These are phyloP conservation scores for Saccopteryx leptura DNA, from an alignment of 2,113 vertebrate species.

Conservation along the genomic window DNA sequence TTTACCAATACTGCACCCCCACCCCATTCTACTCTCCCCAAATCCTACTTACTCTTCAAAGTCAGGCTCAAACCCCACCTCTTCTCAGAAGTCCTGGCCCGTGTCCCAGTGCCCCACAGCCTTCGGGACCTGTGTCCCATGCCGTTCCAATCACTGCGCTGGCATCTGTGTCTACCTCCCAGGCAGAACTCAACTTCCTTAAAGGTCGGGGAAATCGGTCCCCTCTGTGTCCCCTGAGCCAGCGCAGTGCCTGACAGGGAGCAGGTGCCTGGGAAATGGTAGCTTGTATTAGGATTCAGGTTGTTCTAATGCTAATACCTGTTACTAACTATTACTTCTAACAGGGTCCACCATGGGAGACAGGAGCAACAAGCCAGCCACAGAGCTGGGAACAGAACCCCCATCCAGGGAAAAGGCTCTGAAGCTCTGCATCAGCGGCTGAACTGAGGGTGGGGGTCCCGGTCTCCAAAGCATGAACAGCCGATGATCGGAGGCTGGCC, in stretches of 20 bases:
- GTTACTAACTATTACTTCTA: neutral
- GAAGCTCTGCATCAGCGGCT: neutral
- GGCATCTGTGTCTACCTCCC: neutral
- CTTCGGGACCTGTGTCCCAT: neutral
- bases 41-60: neutral
- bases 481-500: neutral
- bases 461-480: neutral
- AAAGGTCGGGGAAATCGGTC: neutral
- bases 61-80: too few species aligned
- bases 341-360: neutral
- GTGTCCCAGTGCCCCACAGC: fast-evolving
- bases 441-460: neutral
- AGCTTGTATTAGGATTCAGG: neutral
- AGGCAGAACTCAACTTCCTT: neutral
- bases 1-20: fast-evolving
- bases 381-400: neutral
- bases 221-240: neutral
- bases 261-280: neutral
- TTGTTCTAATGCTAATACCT: neutral
- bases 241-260: neutral
- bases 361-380: neutral
- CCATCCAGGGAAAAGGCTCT: neutral
- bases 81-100: neutral
- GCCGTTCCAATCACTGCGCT: neutral
- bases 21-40: neutral